These are phyloP conservation scores for Todiramphus chloris DNA, from an alignment of 2,113 vertebrate genomes.

Conservation along the genomic window DNA sequence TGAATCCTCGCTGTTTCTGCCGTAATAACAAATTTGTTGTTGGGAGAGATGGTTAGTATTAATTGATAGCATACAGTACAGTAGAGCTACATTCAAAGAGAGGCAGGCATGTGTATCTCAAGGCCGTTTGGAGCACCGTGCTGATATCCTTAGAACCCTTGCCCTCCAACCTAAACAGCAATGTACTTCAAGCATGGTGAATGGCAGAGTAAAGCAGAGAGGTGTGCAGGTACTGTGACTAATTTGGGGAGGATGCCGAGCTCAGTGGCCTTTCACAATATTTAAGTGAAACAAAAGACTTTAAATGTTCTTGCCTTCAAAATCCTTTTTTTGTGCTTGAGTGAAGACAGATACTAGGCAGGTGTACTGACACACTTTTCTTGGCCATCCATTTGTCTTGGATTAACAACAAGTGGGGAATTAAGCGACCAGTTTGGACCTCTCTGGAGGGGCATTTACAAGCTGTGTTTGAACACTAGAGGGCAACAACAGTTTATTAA, in stretches of 20 bases:
- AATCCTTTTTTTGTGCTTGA: neutral
- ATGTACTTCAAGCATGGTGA: rapidly evolving
- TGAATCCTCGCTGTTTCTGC: neutral
- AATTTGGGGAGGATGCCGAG: neutral
- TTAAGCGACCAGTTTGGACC: neutral
- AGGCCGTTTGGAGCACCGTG: neutral
- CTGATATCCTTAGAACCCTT: neutral
- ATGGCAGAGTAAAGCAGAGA: neutral
- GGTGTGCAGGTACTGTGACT: neutral
- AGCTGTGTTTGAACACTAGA: conserved; percentile 30
- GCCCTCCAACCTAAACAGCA: neutral
- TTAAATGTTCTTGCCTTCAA: neutral
- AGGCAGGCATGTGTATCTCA: neutral
- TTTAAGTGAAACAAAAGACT: neutral
- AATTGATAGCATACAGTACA: neutral
- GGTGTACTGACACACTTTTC: neutral
- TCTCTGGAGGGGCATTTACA: neutral
- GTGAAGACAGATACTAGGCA: neutral
- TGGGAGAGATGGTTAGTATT: neutral
- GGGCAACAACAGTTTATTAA: conserved; percentile 41
- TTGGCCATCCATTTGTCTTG: neutral
- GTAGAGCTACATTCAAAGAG: neutral
- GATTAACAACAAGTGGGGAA: neutral
- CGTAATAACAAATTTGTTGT: neutral
- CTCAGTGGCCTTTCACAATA: neutral